Percentiles rank a stretch among this genome's conserved stretches.
These are phyloP conservation scores for Pteronura brasiliensis DNA, from an alignment of 2,113 vertebrate genomes.

Conservation along the genomic window DNA sequence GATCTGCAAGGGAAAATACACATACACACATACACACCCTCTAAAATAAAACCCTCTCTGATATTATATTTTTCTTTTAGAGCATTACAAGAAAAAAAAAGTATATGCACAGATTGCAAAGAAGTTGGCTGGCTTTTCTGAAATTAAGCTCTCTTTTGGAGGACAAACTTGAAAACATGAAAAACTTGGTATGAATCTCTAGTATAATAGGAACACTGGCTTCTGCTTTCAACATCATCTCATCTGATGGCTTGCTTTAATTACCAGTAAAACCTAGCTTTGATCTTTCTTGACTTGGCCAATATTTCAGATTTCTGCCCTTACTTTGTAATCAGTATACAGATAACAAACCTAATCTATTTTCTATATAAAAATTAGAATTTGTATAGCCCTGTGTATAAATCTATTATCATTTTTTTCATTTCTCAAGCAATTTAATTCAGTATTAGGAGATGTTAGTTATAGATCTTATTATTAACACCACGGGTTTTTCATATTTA, in stretches of 20 bases:
- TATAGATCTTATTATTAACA: neutral
- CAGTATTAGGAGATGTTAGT: neutral
- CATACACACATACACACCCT: neutral
- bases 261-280: neutral
- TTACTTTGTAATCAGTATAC: neutral
- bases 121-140: neutral
- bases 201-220: fast-evolving
- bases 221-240: neutral
- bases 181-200: neutral
- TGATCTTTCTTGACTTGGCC: neutral
- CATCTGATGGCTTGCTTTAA: neutral
- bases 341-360: neutral
- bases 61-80: neutral
- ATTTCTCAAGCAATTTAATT: neutral
- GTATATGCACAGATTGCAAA: neutral
- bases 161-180: neutral
- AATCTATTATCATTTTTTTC: neutral
- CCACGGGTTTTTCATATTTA: neutral
- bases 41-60: neutral
- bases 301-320: neutral
- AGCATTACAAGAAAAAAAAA: neutral
- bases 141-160: neutral
- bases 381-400: neutral
- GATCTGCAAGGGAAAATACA: neutral
- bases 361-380: neutral